Percentiles rank a stretch among this genome's conserved stretches.
These are phyloP conservation scores for Diuraphis noxia DNA, from an alignment of 1,140 invertebrate species.

Conservation along the genomic window DNA sequence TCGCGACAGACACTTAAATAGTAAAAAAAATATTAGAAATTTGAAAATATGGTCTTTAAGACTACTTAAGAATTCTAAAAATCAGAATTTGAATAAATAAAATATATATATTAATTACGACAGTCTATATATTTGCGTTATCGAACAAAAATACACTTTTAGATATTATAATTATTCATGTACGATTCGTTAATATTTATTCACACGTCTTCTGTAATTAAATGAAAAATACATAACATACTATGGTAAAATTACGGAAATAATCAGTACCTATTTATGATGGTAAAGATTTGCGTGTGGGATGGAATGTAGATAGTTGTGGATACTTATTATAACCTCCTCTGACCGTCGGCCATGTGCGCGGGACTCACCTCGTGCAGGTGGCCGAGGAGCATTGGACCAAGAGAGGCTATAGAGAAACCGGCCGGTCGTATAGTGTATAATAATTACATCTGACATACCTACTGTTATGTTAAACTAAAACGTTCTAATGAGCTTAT, in stretches of 20 bases:
- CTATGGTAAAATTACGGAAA: neutral
- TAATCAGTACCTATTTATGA: neutral
- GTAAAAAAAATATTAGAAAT: too few relatives aligned
- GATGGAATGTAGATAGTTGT: neutral
- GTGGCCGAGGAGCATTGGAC: slow-evolving; percentile 38
- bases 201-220: neutral
- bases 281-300: neutral
- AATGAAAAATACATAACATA: neutral
- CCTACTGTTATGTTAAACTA: neutral
- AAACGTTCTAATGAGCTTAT: slow-evolving; percentile 31
- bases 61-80: too few relatives aligned
- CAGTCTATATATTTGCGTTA: neutral
- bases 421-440: neutral
- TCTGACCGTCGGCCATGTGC: slow-evolving; percentile 14
- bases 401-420: slow-evolving; percentile 39
- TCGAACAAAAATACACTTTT: neutral
- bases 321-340: neutral
- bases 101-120: too few relatives aligned
- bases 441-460: slow-evolving; percentile 12
- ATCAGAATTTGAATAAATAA: too few relatives aligned
- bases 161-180: too few relatives aligned
- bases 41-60: too few relatives aligned
- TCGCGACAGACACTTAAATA: too few relatives aligned
- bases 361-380: slow-evolving; percentile 45
- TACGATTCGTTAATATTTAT: too few relatives aligned